phyloP scores from a whole-genome alignment of 2,888 invertebrate genomes.

The Gymnoscelis rufifasciata region DNA sequence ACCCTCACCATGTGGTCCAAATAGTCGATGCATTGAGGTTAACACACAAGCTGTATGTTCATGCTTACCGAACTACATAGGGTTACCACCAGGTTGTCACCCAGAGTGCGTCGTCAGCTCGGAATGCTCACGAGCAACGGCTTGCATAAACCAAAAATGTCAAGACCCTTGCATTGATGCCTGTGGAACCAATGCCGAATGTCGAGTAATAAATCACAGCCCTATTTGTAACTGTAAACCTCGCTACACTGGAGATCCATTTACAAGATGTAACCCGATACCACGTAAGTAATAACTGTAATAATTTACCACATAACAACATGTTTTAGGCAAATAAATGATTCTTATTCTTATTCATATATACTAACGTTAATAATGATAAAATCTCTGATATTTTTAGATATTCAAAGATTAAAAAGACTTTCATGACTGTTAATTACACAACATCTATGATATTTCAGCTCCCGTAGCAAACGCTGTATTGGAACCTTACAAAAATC shows the following conservation, averaged over 20 bases:
- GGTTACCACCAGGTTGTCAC: conserved; percentile 85
- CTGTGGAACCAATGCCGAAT: conserved; percentile 84
- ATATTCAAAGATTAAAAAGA: no score
- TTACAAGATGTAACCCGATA: conserved; percentile 77
- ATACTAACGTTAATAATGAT: no score
- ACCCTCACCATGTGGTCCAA: conserved; percentile 87
- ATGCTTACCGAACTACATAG: conserved; percentile 84
- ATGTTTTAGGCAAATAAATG: no score
- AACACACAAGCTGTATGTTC: conserved; percentile 87
- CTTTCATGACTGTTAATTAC: not conserved
- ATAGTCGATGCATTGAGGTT: conserved; percentile 85
- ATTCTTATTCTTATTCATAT: no score
- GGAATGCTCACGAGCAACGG: conserved; percentile 85
- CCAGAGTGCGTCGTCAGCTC: conserved; percentile 88
- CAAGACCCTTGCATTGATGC: conserved; percentile 85
- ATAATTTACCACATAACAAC: no score
- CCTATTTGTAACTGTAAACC: conserved; percentile 86
- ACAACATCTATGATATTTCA: conserved; percentile 34
- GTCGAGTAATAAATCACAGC: conserved; percentile 87
- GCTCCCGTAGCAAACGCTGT: conserved; percentile 67
- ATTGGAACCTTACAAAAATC: conserved; percentile 70
- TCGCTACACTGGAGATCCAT: conserved; percentile 84
- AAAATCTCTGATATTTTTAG: no score
- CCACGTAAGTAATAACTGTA: conserved; percentile 61
- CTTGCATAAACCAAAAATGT: conserved; percentile 88